Evolutionary conservation across 2,888 invertebrate species (phyloP).

Genomic region (Prenolepis imparis): DNA sequence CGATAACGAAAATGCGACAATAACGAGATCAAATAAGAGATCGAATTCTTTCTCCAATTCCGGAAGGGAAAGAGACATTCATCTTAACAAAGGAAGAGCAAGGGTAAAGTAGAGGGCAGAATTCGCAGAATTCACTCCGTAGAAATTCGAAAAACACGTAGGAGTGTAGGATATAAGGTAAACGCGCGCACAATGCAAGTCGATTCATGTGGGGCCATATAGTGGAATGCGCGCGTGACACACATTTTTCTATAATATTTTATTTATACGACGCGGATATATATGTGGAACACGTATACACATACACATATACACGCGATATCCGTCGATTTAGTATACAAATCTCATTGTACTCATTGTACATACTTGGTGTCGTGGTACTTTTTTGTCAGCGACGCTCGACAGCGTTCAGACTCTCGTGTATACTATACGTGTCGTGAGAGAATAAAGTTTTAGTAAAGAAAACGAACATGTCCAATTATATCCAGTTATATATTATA

Average conservation of each 20-base stretch:
- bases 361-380: constrained; percentile 57
- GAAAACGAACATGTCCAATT: background rate
- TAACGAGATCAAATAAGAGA: background rate
- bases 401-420: constrained; percentile 53
- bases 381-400: constrained; percentile 55
- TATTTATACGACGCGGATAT: constrained; percentile 31
- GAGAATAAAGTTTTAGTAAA: constrained; percentile 65
- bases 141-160: constrained; percentile 39
- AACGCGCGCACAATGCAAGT: background rate
- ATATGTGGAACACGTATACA: background rate
- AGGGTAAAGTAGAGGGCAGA: background rate
- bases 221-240: background rate
- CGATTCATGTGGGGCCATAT: constrained; percentile 18
- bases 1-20: constrained; percentile 34
- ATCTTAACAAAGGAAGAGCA: background rate
- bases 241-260: constrained; percentile 48
- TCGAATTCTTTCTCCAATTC: background rate
- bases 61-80: background rate
- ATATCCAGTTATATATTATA: too few relatives aligned
- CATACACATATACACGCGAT: background rate
- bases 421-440: constrained; percentile 59
- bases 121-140: constrained; percentile 20
- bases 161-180: constrained; percentile 16
- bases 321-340: constrained; percentile 59
- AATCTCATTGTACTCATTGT: constrained; percentile 65